These are phyloP conservation scores for Hyalella azteca DNA, from an alignment of 2,888 invertebrate genomes.

Conservation along the genomic window DNA sequence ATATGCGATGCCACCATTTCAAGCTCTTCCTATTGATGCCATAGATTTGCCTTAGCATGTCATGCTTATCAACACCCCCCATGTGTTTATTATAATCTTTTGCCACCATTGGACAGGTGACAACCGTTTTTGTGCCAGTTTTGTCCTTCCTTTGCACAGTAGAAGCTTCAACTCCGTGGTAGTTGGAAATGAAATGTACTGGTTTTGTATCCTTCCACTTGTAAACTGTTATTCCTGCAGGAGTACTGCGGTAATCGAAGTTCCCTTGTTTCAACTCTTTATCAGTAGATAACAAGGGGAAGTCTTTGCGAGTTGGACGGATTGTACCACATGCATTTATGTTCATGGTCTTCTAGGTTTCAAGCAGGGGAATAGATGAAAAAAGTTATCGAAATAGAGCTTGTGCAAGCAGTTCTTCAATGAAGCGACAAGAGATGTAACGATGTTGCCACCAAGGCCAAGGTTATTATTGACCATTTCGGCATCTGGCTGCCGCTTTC, in stretches of 20 bases:
- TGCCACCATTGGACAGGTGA: slow-evolving; percentile 60
- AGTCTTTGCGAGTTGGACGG: slow-evolving; percentile 55
- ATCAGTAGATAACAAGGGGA: slow-evolving; percentile 57
- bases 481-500: slow-evolving; percentile 59
- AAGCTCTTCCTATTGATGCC: slow-evolving; percentile 60
- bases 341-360: slow-evolving; percentile 55
- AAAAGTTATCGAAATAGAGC: slow-evolving; percentile 61
- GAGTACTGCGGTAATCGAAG: slow-evolving; percentile 58
- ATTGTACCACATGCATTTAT: slow-evolving; percentile 59
- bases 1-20: slow-evolving; percentile 61
- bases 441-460: slow-evolving; percentile 39
- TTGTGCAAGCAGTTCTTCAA: slow-evolving; percentile 56
- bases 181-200: slow-evolving; percentile 60
- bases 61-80: slow-evolving; percentile 61
- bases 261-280: slow-evolving; percentile 59
- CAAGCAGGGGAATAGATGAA: slow-evolving; percentile 59
- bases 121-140: slow-evolving; percentile 58
- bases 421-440: slow-evolving; percentile 59
- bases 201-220: slow-evolving; percentile 60
- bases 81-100: slow-evolving; percentile 61
- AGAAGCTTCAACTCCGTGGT: slow-evolving; percentile 59
- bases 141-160: slow-evolving; percentile 57
- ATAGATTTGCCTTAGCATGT: slow-evolving; percentile 60
- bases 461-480: slow-evolving; percentile 8
- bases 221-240: slow-evolving; percentile 58